Evolutionary conservation across 2,113 vertebrate genomes (phyloP), one percentile per base, ranked within the genome.

Genomic region (Butastur rufipennis): DNA sequence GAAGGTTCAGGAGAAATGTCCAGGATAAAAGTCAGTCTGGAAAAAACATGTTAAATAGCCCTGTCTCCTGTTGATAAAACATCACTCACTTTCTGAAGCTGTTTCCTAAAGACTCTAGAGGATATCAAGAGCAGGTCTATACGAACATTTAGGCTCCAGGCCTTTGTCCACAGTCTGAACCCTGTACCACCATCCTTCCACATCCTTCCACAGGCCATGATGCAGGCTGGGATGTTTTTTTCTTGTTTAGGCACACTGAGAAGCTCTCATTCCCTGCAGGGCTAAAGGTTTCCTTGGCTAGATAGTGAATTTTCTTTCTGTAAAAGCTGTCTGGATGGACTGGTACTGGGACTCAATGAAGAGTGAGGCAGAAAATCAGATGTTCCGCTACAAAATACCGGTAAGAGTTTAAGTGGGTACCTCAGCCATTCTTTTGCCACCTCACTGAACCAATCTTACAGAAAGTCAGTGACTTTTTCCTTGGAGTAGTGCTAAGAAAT

Each of bases 301-400:
- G 15, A 55, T 4, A 66, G 26, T 25, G 20, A 59, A 40, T 81
- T 79, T 88, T 88, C 20, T 81, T 83, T 77, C 62, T 61, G 13
- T 42, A 59, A 29, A 72, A 72, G 20, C 9, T 62, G 13, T 34
- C 53, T 81, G 38, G 18, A 36, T 72, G 26, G 12, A 58, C 25
- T 58, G 9, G 27, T 59, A 13, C 17, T 26, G 32, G 10, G 34
- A 11, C 1, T 81, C 53, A 43, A 1, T 43, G 23, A 8, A 34
- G 4, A 81, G 5, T 16, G 15, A 55, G 29, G 27, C 16, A 89
- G 68, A 91, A 36, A 81, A 73, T 36, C 26, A 86, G 31, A 61
- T 1, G 1, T 59, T 81, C 15, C 27, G 7, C 19, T n/a, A 63
- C 10, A 90, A 56, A 50, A 43, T 0, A 11, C 2, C 2, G 40